Conservation (phyloP, 2,113 vertebrate genomes). For the Cyanocitta stelleri region DNA sequence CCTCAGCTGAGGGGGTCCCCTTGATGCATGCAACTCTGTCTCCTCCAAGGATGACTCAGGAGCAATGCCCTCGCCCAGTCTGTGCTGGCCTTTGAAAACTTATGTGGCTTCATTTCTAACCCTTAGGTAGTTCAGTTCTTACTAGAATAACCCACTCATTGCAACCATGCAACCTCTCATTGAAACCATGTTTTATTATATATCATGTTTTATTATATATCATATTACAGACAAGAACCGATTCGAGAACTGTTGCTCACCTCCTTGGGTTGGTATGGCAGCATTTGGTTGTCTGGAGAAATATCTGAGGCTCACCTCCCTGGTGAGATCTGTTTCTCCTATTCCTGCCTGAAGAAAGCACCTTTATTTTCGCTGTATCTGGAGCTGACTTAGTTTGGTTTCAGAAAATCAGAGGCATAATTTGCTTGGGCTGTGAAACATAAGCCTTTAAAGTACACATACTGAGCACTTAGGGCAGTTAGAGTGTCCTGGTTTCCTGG, state of each 20-base stretch:
- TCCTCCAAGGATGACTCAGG: neutral
- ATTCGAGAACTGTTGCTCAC: neutral
- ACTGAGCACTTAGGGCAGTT: neutral
- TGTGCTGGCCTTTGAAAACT: neutral
- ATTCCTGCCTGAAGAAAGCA: neutral
- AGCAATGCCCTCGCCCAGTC: accelerated
- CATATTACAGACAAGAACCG: neutral
- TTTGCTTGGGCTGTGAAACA: neutral
- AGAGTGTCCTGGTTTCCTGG: neutral
- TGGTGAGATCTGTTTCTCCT: neutral
- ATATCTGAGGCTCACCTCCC: neutral
- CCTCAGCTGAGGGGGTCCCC: neutral
- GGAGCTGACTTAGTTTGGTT: neutral
- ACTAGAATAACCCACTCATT: neutral
- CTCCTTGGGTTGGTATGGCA: neutral
- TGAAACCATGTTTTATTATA: neutral
- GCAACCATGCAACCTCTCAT: neutral
- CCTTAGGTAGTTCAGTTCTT: neutral
- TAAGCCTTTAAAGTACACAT: neutral
- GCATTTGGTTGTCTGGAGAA: neutral
- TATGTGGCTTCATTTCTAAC: neutral
- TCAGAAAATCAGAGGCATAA: neutral
- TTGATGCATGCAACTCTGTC: neutral
- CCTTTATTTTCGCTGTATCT: neutral
- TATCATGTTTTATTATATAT: neutral